Conservation (phyloP, 2,888 invertebrate genomes). For the Drosophila mimetica region DNA sequence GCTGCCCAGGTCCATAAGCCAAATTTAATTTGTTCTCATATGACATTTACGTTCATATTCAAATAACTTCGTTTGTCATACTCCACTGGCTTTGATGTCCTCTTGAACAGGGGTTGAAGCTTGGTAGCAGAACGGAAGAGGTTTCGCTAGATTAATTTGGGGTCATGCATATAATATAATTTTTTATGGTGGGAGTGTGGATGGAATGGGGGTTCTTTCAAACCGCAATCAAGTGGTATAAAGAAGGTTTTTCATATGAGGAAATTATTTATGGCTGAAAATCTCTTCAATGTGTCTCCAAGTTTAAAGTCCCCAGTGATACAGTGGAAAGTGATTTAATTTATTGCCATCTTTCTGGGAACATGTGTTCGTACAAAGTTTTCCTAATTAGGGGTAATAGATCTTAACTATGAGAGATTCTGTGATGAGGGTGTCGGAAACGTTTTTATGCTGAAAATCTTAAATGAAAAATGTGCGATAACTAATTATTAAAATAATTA, state of each 20-base stretch:
- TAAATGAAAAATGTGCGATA: neutral
- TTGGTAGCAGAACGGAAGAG: conserved; percentile 52
- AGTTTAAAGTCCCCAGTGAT: conserved; percentile 55
- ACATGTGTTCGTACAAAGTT: conserved; percentile 57
- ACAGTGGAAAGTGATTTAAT: conserved; percentile 52
- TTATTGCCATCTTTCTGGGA: conserved; percentile 60
- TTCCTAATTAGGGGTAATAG: conserved; percentile 57
- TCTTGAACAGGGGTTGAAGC: conserved; percentile 32
- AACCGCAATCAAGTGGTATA: conserved; percentile 68
- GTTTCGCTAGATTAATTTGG: conserved; percentile 83
- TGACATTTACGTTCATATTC: conserved; percentile 76
- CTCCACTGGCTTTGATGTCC: conserved; percentile 74
- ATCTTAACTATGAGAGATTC: conserved; percentile 34
- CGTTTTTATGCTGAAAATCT: neutral
- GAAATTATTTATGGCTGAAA: conserved; percentile 64
- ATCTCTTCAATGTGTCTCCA: conserved; percentile 39
- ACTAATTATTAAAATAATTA: too few species aligned
- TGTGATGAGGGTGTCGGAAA: conserved; percentile 23
- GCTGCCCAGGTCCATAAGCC: conserved; percentile 65
- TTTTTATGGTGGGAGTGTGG: conserved; percentile 60
- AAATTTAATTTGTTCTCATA: conserved; percentile 77
- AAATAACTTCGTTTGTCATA: conserved; percentile 79
- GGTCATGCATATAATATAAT: conserved; percentile 81
- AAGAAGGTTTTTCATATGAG: conserved; percentile 57
- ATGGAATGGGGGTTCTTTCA: conserved; percentile 11